Evolutionary conservation across 2,797 vertebrate genomes (phyloP), one percentile per base, ranked within the genome.

Genomic region (Epinephelus coioides): DNA sequence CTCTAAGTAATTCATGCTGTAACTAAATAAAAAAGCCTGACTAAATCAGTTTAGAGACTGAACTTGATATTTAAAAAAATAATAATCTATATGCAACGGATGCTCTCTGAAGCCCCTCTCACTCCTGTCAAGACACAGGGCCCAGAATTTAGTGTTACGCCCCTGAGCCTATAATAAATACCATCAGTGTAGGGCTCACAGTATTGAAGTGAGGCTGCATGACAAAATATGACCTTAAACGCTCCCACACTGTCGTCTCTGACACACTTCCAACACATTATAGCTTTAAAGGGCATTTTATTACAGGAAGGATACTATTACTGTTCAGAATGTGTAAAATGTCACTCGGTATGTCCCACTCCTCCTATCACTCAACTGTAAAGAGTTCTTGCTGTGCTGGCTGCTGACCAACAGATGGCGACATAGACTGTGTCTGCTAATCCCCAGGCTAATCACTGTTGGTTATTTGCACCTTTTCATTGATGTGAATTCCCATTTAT

Each of bases 331-430:
- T 17, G 53, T 55, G 18, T 74, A 34, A 65, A 59, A 43, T 46
- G 11, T 47, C 12, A 53, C 19, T 25, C 27, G 17, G 12, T 18
- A 2, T 5, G 3, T 40, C 11, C 5, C 4, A 18, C 47, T 56
- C 47, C n/a, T 51, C 59, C 21, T 61, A 34, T 7, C 34, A 34
- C 34, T 34, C 6, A 34, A 8, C 30, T 25, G 60, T 54, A 4
- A 30, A 69, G 60, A 6, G 12, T 25, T 61, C 34, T 38, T 86
- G 84, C 62, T 83, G 73, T 88, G 53, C 14, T 40, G 30, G 27
- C 13, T 70, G 46, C 12, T 49, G 34, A 80, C 84, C 92, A 87
- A 87, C 74, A 94, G 92, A 89, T 79, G 92, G 89, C 73, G 80
- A 89, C 89, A 91, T 47, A 90, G 89, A 87, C 86, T 82, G 66